Evolutionary conservation across 2,113 vertebrate species (phyloP), one percentile per base, ranked within the genome.

Genomic region (Mormoops blainvillei): DNA sequence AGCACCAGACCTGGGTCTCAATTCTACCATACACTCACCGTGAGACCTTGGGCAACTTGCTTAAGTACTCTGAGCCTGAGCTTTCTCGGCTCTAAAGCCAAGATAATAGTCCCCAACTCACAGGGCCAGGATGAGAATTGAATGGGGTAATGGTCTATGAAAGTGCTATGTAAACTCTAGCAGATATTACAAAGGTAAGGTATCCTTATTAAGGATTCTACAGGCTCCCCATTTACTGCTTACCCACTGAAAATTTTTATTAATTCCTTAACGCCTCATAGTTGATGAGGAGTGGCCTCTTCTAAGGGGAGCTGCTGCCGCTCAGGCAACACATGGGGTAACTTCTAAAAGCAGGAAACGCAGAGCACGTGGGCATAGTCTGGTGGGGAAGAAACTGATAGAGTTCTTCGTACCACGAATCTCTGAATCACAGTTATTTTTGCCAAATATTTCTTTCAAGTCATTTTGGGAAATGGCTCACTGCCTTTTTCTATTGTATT

Each of bases 401-500:
- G 81, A 63, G 61, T 68, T 96, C 85, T 81, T 83, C 63, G 61
- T 74, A 83, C 54, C 33, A 33, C 67, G 74, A 74, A 83, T 88
- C 82, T 80, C 63, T 45, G 73, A 91, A 89, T 89, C 71, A 45
- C 91, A 43, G 83, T 93, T 92, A 95, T 96, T 97, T 94, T 96
- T 65, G 70, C 86, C 94, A 97, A 89, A 94, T 95, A 73, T 74
- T 93, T 97, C 94, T 97, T 96, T 92, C 74, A 80, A 96, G 93
- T 91, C 89, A 61, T 95, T 97, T 95, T 95, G 82, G 91, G 78
- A 96, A 90, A 89, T 74, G 86, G 82, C 88, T 96, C 68, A 28
- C 91, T 91, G 89, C 63, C 45, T 97, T 94, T 92, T 94, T 63
- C 96, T 93, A 86, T 94, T 98, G 97, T 95, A 94, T 97, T 94